phyloP scores from a whole-genome alignment of 2,113 vertebrate genomes.

The Corvus hawaiiensis region DNA sequence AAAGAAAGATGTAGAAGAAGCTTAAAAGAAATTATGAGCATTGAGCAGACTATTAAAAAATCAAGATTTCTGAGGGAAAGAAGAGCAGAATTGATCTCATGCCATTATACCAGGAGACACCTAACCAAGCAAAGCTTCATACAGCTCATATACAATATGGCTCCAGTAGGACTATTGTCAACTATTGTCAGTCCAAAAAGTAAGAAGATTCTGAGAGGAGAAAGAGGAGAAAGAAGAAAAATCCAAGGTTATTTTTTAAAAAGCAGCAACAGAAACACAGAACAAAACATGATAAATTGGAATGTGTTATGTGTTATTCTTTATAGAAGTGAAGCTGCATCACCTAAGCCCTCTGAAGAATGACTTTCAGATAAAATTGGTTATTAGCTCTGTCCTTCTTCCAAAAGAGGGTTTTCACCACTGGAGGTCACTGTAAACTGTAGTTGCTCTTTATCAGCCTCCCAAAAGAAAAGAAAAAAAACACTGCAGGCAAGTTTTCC shows the following conservation, averaged over 20 bases:
- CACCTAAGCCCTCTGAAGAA: background rate
- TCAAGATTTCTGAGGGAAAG: background rate
- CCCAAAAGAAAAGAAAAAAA: background rate
- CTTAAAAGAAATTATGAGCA: background rate
- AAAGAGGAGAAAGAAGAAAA: background rate
- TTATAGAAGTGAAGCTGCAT: background rate
- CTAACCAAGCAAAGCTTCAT: background rate
- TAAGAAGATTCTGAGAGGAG: background rate
- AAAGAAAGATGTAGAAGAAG: background rate
- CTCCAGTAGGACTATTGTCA: background rate
- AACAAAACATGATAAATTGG: background rate
- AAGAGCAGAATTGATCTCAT: background rate
- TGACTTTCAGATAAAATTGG: background rate
- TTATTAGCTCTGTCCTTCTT: background rate
- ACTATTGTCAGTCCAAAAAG: background rate
- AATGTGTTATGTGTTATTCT: background rate
- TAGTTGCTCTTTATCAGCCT: background rate
- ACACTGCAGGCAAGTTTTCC: background rate
- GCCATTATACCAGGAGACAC: background rate
- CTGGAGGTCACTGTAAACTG: slow-evolving; percentile 63
- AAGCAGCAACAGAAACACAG: background rate
- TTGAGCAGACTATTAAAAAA: background rate
- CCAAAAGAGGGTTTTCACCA: background rate
- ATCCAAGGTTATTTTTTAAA: background rate
- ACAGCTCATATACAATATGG: background rate